Percentiles rank a stretch among this genome's conserved stretches.
phyloP scores from a whole-genome alignment of 2,888 invertebrate species.

The Agelastica alni region DNA sequence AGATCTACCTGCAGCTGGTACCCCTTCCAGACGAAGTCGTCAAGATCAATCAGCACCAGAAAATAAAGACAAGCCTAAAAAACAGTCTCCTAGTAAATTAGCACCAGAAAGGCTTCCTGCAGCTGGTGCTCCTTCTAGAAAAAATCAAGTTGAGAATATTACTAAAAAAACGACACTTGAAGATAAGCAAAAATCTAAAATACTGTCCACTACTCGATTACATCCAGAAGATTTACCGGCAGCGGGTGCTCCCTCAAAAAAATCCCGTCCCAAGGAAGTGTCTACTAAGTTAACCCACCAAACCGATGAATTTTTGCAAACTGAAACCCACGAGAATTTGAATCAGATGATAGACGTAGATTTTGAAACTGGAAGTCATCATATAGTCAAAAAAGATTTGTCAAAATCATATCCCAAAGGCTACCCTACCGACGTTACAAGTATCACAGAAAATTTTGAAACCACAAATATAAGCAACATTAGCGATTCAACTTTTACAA shows the following conservation, averaged over 20 bases:
- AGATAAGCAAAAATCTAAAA: background rate
- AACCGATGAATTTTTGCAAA: slow-evolving; percentile 14
- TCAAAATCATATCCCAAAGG: slow-evolving; percentile 4
- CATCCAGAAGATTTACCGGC: slow-evolving; percentile 22
- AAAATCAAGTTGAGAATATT: background rate
- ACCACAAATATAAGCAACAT: background rate
- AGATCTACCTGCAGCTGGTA: slow-evolving; percentile 27
- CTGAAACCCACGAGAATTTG: slow-evolving; percentile 15
- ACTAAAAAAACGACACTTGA: slow-evolving; percentile 1
- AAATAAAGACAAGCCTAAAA: background rate
- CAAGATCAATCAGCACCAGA: slow-evolving; percentile 7
- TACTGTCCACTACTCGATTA: background rate
- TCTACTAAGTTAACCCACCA: slow-evolving; percentile 10
- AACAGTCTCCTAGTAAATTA: slow-evolving; percentile 9
- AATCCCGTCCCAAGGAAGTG: background rate
- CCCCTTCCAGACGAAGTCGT: slow-evolving; percentile 14
- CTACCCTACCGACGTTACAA: background rate
- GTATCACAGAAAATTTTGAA: background rate
- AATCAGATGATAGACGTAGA: slow-evolving; percentile 10
- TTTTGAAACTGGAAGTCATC: background rate
- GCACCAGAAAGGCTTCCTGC: slow-evolving; percentile 21
- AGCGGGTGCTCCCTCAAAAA: slow-evolving; percentile 26
- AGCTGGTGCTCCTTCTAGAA: slow-evolving; percentile 21
- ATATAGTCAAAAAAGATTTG: slow-evolving; percentile 10
- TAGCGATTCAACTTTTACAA: background rate